Percentiles rank a stretch among this genome's conserved stretches.
phyloP scores from a whole-genome alignment of 2,888 invertebrate species.

The Morinoia aosen region DNA sequence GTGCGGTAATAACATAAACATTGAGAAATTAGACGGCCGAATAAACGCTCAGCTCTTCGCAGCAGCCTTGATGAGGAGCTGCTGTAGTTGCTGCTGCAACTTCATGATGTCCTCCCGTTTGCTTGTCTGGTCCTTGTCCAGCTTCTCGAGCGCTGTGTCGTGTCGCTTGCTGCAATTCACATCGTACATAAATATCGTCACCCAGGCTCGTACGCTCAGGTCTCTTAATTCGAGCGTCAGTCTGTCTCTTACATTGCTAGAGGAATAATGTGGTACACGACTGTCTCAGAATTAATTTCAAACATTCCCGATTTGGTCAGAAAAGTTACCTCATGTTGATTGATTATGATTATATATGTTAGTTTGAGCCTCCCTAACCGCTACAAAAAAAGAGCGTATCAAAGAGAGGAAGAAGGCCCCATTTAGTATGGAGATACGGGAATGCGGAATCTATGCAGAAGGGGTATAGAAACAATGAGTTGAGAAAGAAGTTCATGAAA shows the following conservation, averaged over 20 bases:
- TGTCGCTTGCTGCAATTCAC: slow-evolving; percentile 78
- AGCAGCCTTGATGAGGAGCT: slow-evolving; percentile 60
- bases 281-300: too few species aligned
- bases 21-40: not conserved
- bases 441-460: too few species aligned
- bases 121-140: slow-evolving; percentile 84
- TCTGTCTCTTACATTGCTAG: not conserved
- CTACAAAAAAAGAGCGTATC: too few species aligned
- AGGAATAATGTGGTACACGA: too few species aligned
- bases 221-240: not conserved
- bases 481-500: too few species aligned
- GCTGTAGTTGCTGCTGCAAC: slow-evolving; percentile 78
- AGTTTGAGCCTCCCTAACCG: too few species aligned
- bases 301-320: too few species aligned
- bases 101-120: slow-evolving; percentile 78
- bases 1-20: not conserved
- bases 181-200: slow-evolving; percentile 49
- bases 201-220: not conserved
- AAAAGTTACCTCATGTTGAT: too few species aligned
- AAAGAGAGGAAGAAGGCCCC: too few species aligned
- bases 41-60: slow-evolving; percentile 21
- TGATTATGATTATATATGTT: too few species aligned
- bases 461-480: too few species aligned
- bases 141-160: slow-evolving; percentile 78
- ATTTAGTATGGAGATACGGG: too few species aligned